Percentiles rank a stretch among this genome's conserved stretches.
Evolutionary conservation across 2,888 invertebrate species (phyloP).

Genomic region (Spisula subtruncata): DNA sequence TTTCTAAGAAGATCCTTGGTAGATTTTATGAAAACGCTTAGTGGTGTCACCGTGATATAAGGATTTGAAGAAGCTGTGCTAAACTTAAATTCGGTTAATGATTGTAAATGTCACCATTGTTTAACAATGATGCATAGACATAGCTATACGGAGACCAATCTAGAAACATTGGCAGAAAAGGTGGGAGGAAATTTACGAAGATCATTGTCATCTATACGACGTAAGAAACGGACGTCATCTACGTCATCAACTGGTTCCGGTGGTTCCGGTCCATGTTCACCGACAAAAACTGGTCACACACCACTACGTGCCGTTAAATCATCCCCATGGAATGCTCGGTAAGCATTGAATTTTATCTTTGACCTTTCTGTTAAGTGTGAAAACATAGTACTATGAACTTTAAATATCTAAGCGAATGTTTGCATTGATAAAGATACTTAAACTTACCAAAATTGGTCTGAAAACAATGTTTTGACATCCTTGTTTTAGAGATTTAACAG

Average conservation of each 20-base stretch:
- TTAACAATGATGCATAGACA: slow-evolving; percentile 41
- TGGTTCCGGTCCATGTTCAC: neutral
- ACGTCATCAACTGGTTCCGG: slow-evolving; percentile 12
- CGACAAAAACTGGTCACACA: neutral
- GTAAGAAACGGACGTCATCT: slow-evolving; percentile 50
- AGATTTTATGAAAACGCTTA: too few relatives aligned
- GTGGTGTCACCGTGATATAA: too few relatives aligned
- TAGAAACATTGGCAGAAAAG: slow-evolving; percentile 53
- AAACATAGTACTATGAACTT: too few relatives aligned
- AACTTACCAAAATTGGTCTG: too few relatives aligned
- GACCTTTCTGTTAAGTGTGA: too few relatives aligned
- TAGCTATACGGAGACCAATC: slow-evolving; percentile 50
- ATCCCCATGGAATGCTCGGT: neutral
- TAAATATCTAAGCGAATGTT: too few relatives aligned
- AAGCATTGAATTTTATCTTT: neutral
- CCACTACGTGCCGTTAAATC: slow-evolving; percentile 39
- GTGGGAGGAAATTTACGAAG: slow-evolving; percentile 48
- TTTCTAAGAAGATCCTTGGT: neutral
- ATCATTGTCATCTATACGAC: slow-evolving; percentile 59
- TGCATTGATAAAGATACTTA: too few relatives aligned
- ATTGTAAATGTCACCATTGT: neutral
- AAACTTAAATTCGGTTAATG: neutral
- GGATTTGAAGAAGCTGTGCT: too few relatives aligned
- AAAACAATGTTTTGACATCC: too few relatives aligned
- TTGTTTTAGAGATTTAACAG: too few relatives aligned